These are phyloP conservation scores for Theristicus caerulescens DNA, from an alignment of 2,113 vertebrate genomes.

Conservation along the genomic window DNA sequence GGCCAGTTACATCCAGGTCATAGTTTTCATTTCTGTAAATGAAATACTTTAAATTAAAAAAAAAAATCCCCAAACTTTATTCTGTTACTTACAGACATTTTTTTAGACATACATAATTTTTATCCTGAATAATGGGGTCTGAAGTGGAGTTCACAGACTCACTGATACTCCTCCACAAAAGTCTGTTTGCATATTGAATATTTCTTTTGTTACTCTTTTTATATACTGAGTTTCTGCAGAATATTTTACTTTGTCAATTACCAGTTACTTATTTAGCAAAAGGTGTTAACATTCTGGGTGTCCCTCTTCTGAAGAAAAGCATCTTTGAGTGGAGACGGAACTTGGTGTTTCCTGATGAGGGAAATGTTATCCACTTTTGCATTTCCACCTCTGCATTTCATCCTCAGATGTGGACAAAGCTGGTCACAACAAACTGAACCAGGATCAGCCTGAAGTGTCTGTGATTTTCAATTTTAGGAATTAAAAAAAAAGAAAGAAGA, in stretches of 20 bases:
- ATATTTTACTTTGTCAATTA: neutral
- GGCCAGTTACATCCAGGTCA: neutral
- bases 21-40: neutral
- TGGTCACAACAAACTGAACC: neutral
- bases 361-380: neutral
- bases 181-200: neutral
- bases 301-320: neutral
- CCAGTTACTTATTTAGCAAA: neutral
- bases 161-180: neutral
- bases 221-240: neutral
- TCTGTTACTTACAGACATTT: neutral
- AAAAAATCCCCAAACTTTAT: neutral
- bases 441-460: neutral
- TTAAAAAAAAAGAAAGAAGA: neutral
- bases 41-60: neutral
- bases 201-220: slow-evolving; percentile 22
- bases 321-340: neutral
- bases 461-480: neutral
- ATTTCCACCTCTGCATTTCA: neutral
- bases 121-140: neutral
- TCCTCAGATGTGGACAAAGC: neutral
- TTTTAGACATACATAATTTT: neutral
- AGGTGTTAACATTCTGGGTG: neutral
- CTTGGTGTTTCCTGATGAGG: neutral
- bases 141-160: neutral